These are phyloP conservation scores for Pararge aegeria DNA, from an alignment of 1,140 invertebrate genomes.

Conservation along the genomic window DNA sequence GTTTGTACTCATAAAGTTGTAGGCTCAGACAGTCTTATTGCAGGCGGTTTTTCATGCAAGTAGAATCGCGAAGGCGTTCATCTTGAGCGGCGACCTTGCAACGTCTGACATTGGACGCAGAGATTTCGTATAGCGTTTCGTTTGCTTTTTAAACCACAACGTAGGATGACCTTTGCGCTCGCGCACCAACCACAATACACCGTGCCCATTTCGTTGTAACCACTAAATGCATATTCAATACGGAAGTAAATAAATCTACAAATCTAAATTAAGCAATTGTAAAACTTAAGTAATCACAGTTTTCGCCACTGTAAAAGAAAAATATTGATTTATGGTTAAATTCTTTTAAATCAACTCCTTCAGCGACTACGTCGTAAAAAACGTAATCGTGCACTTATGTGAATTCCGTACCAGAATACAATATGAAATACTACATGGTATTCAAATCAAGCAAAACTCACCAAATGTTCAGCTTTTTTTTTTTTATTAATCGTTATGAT, in stretches of 20 bases:
- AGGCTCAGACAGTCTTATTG: not conserved
- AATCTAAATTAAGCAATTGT: not conserved
- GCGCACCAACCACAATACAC: slow-evolving; percentile 11
- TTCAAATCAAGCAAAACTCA: too few species aligned
- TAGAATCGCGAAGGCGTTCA: slow-evolving; percentile 9
- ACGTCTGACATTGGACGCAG: slow-evolving; percentile 51
- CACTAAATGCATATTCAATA: not conserved
- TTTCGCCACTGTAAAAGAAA: too few species aligned
- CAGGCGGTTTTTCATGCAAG: not conserved
- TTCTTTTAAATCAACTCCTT: too few species aligned
- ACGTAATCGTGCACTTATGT: too few species aligned
- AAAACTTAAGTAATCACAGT: not conserved
- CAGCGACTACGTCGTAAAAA: too few species aligned
- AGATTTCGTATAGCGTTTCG: slow-evolving; percentile 55
- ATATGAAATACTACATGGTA: too few species aligned
- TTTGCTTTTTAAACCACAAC: slow-evolving; percentile 22
- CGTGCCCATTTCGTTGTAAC: not conserved
- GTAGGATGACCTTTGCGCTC: slow-evolving; percentile 17
- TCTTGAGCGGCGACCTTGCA: slow-evolving; percentile 60
- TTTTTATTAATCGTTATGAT: too few species aligned
- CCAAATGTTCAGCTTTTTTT: too few species aligned
- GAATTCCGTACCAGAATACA: too few species aligned
- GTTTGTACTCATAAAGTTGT: too few species aligned
- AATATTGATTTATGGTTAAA: too few species aligned
- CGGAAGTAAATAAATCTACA: not conserved